Evolutionary conservation across 2,113 vertebrate species (phyloP), one percentile per base, ranked within the genome.

Genomic region (Brienomyrus brachyistius): DNA sequence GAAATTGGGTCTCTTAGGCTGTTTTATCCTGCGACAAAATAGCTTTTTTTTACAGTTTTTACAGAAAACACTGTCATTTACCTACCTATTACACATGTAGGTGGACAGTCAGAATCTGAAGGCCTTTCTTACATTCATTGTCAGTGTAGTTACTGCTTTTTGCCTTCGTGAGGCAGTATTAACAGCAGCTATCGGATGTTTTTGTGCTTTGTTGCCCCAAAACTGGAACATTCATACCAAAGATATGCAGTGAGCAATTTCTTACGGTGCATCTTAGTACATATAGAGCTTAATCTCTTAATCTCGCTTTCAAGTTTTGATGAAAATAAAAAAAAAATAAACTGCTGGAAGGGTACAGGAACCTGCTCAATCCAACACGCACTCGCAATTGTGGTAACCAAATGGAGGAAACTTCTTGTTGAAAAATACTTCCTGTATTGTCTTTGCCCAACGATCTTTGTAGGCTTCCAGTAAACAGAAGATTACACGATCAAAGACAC

Each of bases 361-460:
- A 82, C 77, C 31, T 82, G 77, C 15, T 8, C 0, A 82, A 45
- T 45, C 77, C 77, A 82, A 43, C 19, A 82, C 43, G 7, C 62
- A 27, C n/a, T 27, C 1, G 9, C 59, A 13, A 70, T 31, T 70
- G 62, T 70, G 62, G n/a, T 70, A 70, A 70, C 62, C n/a, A 27
- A 70, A 66, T 66, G 31, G n/a, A 70, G 62, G 62, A 70, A 70
- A 70, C n/a, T 11, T 70, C 62, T 31, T 1, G 62, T 70, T 31
- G n/a, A 70, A 70, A 70, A 70, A 70, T 82, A 82, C 40, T 82
- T 82, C 35, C 77, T 45, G 77, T 82, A 82, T 45, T 82, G 77
- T 82, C 43, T 45, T 82, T 40, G 31, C 77, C 62, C 10, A 31
- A 70, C 13, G 62, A 70, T 31, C n/a, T 70, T 11, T 13, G 62